phyloP scores from a whole-genome alignment of 2,113 vertebrate genomes.

The Otolemur garnettii region DNA sequence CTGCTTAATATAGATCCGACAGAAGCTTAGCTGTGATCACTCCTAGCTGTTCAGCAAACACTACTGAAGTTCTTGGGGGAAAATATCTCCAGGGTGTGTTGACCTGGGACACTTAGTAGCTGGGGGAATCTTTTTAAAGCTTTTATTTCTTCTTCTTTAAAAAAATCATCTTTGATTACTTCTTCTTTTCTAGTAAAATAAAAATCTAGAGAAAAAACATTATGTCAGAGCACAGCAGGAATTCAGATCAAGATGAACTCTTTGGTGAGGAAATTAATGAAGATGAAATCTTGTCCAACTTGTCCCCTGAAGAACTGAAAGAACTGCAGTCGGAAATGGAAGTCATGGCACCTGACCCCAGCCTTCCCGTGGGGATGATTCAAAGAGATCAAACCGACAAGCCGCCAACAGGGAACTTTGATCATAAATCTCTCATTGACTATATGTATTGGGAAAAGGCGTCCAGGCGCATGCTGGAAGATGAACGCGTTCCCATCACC shows the following conservation, averaged over 20 bases:
- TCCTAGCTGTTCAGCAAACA: slow-evolving; percentile 55
- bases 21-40: slow-evolving; percentile 75
- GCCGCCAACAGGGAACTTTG: slow-evolving; percentile 93
- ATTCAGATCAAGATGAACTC: slow-evolving; percentile 84
- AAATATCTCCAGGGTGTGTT: slow-evolving; percentile 22
- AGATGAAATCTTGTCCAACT: slow-evolving; percentile 95
- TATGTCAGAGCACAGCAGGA: slow-evolving; percentile 87
- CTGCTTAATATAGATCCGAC: slow-evolving; percentile 94
- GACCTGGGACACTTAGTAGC: background rate
- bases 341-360: slow-evolving; percentile 95
- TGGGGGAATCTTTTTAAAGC: background rate
- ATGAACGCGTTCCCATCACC: slow-evolving; percentile 93
- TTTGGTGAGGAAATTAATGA: slow-evolving; percentile 92
- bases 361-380: slow-evolving; percentile 94
- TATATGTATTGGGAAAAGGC: slow-evolving; percentile 97
- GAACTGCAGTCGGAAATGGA: slow-evolving; percentile 98
- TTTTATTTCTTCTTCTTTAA: background rate
- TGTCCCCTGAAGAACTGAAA: slow-evolving; percentile 95
- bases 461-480: slow-evolving; percentile 95
- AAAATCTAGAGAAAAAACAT: slow-evolving; percentile 19
- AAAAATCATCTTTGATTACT: slow-evolving; percentile 47
- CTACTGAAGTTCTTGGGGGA: slow-evolving; percentile 38
- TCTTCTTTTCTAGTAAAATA: slow-evolving; percentile 60
- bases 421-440: slow-evolving; percentile 96
- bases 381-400: slow-evolving; percentile 97